Conservation (phyloP, 1,140 invertebrate species). For the Lasaia peninsularis region DNA sequence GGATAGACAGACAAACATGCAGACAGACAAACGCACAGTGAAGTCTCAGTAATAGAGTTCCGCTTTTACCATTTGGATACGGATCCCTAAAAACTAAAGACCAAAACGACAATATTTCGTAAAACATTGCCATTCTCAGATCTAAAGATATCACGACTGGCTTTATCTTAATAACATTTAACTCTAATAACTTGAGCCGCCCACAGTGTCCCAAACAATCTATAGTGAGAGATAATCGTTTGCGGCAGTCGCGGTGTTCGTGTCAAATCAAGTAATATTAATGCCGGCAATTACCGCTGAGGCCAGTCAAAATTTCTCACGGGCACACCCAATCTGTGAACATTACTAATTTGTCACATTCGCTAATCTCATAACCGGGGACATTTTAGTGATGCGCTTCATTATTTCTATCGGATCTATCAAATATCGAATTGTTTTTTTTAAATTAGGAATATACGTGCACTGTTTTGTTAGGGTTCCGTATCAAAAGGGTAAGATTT, state of each 20-base stretch:
- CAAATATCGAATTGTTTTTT: too few relatives aligned
- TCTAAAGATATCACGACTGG: neutral
- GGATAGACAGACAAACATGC: too few relatives aligned
- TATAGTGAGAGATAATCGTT: conserved; percentile 52
- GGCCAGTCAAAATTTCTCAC: conserved; percentile 51
- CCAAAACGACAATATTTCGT: neutral
- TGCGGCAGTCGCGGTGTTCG: conserved; percentile 38
- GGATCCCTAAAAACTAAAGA: neutral
- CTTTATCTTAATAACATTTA: conserved; percentile 22
- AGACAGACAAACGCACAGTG: too few relatives aligned
- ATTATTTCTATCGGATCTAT: neutral
- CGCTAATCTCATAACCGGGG: conserved; percentile 25
- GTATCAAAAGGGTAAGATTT: too few relatives aligned
- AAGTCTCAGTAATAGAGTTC: too few relatives aligned
- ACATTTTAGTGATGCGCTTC: conserved; percentile 26
- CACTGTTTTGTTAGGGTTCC: too few relatives aligned
- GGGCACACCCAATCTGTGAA: conserved; percentile 44
- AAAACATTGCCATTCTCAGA: neutral
- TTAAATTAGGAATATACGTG: too few relatives aligned
- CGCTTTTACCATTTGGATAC: too few relatives aligned
- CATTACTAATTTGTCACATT: conserved; percentile 63
- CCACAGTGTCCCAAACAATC: conserved; percentile 42
- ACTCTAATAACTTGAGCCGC: conserved; percentile 33
- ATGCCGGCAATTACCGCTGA: conserved; percentile 52
- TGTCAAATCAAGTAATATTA: conserved; percentile 56